A percentile compares a stretch with the other conserved stretches of the same genome.
Conservation (phyloP, 1,140 invertebrate genomes). For the Phthorimaea operculella region DNA sequence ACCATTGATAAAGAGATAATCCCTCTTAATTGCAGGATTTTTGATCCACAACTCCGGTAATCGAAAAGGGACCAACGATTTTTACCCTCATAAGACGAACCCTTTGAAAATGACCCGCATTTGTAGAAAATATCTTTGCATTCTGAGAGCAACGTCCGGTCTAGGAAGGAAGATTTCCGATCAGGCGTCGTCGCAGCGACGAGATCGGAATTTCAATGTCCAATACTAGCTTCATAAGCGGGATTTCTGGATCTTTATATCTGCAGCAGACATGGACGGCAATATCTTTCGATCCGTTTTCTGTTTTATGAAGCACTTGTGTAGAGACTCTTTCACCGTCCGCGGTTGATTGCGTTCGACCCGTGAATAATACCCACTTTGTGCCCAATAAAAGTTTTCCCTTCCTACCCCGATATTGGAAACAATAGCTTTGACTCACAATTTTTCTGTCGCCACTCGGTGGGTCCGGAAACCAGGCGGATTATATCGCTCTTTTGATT, state of each 20-base stretch:
- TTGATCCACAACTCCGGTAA: conserved; percentile 40
- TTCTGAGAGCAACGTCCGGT: conserved; percentile 49
- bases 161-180: conserved; percentile 7
- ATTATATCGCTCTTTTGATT: conserved; percentile 57
- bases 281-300: too few species aligned
- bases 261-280: too few species aligned
- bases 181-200: too few species aligned
- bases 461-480: conserved; percentile 31
- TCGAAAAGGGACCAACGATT: conserved; percentile 51
- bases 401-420: conserved; percentile 49
- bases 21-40: conserved; percentile 43
- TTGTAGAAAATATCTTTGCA: conserved; percentile 60
- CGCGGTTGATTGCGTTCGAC: conserved; percentile 37
- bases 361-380: conserved; percentile 60
- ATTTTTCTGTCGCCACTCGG: conserved; percentile 37
- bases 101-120: conserved; percentile 58
- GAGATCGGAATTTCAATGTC: too few species aligned
- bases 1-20: conserved; percentile 29
- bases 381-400: conserved; percentile 61
- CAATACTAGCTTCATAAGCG: too few species aligned
- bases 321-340: conserved; percentile 13
- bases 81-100: conserved; percentile 48
- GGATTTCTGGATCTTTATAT: too few species aligned
- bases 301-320: too few species aligned
- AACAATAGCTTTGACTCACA: conserved; percentile 59